These are phyloP conservation scores for Listronotus bonariensis DNA, from an alignment of 1,140 invertebrate species.

Conservation along the genomic window DNA sequence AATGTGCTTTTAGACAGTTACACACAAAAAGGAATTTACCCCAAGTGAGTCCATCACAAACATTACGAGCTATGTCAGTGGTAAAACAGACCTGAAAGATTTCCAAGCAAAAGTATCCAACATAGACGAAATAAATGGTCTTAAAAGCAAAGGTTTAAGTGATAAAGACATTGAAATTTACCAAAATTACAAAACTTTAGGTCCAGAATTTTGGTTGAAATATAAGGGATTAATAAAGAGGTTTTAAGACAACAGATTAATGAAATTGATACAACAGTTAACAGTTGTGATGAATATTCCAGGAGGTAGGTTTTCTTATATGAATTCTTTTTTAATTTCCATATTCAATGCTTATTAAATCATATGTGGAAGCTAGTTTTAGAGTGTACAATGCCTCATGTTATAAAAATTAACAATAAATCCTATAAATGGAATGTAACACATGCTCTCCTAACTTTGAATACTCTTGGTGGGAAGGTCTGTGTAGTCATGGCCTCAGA, in stretches of 20 bases:
- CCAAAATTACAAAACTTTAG: conserved; percentile 31
- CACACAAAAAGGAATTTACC: conserved; percentile 41
- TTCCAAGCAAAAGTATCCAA: conserved; percentile 36
- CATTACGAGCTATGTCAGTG: conserved; percentile 39
- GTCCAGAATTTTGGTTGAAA: conserved; percentile 35
- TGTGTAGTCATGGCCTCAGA: too few relatives aligned
- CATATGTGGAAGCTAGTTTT: too few relatives aligned
- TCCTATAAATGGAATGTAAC: too few relatives aligned
- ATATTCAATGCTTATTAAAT: too few relatives aligned
- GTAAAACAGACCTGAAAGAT: conserved; percentile 39
- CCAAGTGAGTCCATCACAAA: conserved; percentile 37
- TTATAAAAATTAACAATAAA: too few relatives aligned
- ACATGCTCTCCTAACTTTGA: too few relatives aligned
- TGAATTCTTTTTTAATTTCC: too few relatives aligned
- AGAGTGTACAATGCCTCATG: too few relatives aligned
- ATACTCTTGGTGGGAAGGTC: too few relatives aligned
- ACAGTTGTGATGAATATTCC: neutral
- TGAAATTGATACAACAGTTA: conserved; percentile 17
- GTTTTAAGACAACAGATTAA: conserved; percentile 36
- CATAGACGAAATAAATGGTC: conserved; percentile 36
- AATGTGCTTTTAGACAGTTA: conserved; percentile 43
- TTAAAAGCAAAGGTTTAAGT: conserved; percentile 42
- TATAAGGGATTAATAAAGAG: conserved; percentile 41
- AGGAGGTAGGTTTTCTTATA: too few relatives aligned
- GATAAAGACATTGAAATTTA: conserved; percentile 44